Evolutionary conservation across 2,797 vertebrate species (phyloP), one percentile per base, ranked within the genome.

Genomic region (Picus viridis): DNA sequence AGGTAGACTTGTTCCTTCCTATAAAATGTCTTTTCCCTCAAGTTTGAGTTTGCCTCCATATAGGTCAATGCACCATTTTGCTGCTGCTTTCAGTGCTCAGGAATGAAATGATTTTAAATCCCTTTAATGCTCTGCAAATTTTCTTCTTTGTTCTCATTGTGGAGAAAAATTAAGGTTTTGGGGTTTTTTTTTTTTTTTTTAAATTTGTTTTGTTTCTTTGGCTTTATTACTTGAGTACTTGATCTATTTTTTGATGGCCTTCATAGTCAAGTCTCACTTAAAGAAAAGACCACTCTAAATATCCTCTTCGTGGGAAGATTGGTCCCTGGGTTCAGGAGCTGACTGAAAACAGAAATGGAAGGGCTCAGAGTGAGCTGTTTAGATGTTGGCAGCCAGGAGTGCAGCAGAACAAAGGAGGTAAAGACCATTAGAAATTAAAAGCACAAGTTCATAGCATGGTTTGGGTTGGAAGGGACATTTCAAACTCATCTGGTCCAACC

Each of bases 1-100:
- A 45, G 49, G 20, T 45, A 34, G 20, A 18, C 2, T 1, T 34
- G 17, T 17, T 67, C 34, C 0, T 0, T 45, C 70, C 65, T n/a
- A 2, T 6, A 19, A 17, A 29, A 39, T 54, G 64, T 36, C 7
- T 32, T 57, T n/a, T 74, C 49, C 16, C n/a, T 54, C 4, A 57
- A 41, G 34, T 32, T 68, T n/a, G 34, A 43, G 49, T 39, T 13
- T 87, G 45, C 5, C 14, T 7, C 17, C 75, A 1, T 10, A 27
- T 47, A 54, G 6, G 7, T 14, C 1, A 2, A 16, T 70, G 53
- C 36, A 32, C 23, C 73, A 43, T 41, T 47, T 86, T 61, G 4
- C 26, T 53, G 1, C 41, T 90, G 7, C 12, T 54, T 83, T 58
- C 19, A 72, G 0, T 27, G 39, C n/a, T 5, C 16, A 41, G 16